These are phyloP conservation scores for Dermochelys coriacea DNA, from an alignment of 2,797 vertebrate species.

Conservation along the genomic window DNA sequence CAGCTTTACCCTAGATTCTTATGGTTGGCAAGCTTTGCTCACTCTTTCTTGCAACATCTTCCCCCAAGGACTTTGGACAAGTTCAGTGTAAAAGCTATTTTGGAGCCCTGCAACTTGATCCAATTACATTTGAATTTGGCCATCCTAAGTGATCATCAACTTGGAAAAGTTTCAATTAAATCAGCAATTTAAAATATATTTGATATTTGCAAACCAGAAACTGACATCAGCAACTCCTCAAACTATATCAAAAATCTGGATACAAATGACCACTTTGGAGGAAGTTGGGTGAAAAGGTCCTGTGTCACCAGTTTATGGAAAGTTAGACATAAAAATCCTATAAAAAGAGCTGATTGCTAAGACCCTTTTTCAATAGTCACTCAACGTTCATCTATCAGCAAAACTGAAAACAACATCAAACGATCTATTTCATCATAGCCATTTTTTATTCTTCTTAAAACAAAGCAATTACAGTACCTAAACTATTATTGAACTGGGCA, in stretches of 20 bases:
- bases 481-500: slow-evolving; percentile 53
- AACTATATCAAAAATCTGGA: neutral
- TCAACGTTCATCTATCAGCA: slow-evolving; percentile 16
- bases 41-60: neutral
- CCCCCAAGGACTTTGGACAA: neutral
- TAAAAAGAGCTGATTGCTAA: slow-evolving; percentile 50
- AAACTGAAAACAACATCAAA: slow-evolving; percentile 62
- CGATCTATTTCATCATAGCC: slow-evolving; percentile 29
- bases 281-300: slow-evolving; percentile 6
- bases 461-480: slow-evolving; percentile 59
- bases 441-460: slow-evolving; percentile 52
- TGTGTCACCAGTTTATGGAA: slow-evolving; percentile 1
- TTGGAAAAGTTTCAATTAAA: neutral
- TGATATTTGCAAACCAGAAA: neutral
- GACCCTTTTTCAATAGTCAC: slow-evolving; percentile 23
- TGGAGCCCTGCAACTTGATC: neutral
- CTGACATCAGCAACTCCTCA: neutral
- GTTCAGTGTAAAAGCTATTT: neutral
- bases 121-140: neutral
- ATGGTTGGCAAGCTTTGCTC: neutral
- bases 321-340: neutral
- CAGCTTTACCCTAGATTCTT: neutral
- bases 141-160: neutral
- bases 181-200: neutral
- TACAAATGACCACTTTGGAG: neutral